phyloP scores from a whole-genome alignment of 64 coral and sea anemone genomes.

The Acropora yongei region DNA sequence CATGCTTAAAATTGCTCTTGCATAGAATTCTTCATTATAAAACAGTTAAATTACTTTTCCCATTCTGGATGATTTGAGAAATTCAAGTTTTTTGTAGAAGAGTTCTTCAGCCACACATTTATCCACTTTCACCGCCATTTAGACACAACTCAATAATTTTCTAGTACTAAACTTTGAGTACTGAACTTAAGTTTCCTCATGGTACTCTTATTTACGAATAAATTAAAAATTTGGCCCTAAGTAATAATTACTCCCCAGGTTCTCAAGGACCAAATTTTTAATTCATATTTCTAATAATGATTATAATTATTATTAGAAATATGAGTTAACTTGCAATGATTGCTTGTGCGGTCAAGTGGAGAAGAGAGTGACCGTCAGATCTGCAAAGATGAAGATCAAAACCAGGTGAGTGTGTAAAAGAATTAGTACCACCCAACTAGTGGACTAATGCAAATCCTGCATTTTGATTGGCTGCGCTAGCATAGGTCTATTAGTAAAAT shows the following conservation, averaged over 20 bases:
- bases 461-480: too few species aligned
- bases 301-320: neutral
- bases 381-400: neutral
- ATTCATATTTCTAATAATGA: too few species aligned
- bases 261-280: too few species aligned
- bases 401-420: neutral
- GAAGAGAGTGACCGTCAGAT: neutral
- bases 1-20: neutral
- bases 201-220: neutral
- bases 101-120: neutral
- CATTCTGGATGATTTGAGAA: neutral
- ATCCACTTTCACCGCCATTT: neutral
- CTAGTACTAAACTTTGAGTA: too few species aligned
- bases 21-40: constrained; percentile 18
- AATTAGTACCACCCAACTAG: too few species aligned
- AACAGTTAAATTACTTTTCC: constrained; percentile 5
- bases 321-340: neutral
- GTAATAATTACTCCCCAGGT: neutral
- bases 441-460: too few species aligned
- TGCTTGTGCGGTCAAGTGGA: too few species aligned
- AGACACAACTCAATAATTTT: too few species aligned
- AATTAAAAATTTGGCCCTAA: neutral
- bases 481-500: too few species aligned
- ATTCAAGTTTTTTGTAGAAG: neutral
- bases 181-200: too few species aligned